Evolutionary conservation across 2,888 invertebrate genomes (phyloP), one percentile per base, ranked within the genome.

Genomic region (Patella depressa): DNA sequence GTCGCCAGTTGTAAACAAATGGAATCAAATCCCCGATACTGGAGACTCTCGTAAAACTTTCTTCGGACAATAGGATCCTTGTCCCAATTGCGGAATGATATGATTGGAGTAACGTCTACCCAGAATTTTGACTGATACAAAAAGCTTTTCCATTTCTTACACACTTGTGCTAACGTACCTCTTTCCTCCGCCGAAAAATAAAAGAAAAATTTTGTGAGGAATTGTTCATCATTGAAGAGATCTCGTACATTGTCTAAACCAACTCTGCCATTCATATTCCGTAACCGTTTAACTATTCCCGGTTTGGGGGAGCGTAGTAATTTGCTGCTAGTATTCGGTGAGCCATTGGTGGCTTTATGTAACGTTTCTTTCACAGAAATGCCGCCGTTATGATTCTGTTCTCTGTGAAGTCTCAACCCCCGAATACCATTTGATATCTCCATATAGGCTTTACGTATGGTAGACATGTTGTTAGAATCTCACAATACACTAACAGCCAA

Each of bases 101-200:
- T 93, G 76, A 96, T 95, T 0, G 97, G 97, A 85, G 96, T 93
- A 76, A 97, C 93, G 3, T 96, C 96, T 55, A 94, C 93, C 98
- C 98, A 98, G 93, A 95, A 96, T 75, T 95, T 93, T n/a, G 96
- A 95, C 85, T 95, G 94, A 92, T 98, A 98, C 77, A 98, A 93
- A 77, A 96, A 93, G 90, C 97, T 96, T 81, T 96, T 94, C 98
- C 98, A 98, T 89, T 95, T 93, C 80, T 94, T 94, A 92, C 97
- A 97, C 77, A 97, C 95, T 92, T 96, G 96, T 15, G 97, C 96
- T 85, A 98, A 93, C 17, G 94, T 92, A 80, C 96, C 94, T 80
- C 97, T 93, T 87, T 98, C 98, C 85, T 94, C 94, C 17, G 96
- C 85, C 55, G 87, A 88, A 87, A 90, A 89, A 82, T 90, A 90